Evolutionary conservation across 2,797 vertebrate species (phyloP).

Genomic region (Cichlasoma orientale): DNA sequence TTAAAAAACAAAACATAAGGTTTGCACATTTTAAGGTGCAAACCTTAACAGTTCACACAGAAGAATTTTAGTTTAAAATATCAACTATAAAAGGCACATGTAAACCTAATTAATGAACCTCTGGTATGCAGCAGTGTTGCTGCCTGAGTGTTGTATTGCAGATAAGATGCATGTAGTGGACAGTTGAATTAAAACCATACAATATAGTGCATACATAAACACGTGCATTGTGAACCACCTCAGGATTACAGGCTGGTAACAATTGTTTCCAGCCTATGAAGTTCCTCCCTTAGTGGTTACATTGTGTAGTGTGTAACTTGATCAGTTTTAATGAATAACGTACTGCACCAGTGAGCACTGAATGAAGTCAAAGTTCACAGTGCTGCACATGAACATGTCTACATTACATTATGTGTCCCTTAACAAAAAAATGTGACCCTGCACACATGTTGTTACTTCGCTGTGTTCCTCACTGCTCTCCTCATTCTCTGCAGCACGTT

Average conservation of each 20-base stretch:
- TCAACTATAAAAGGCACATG: neutral
- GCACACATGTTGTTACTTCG: neutral
- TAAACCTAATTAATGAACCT: neutral
- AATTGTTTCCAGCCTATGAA: neutral
- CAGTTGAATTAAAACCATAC: neutral
- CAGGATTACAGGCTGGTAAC: neutral
- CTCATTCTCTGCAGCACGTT: conserved; percentile 83
- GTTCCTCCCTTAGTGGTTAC: neutral
- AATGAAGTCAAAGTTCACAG: neutral
- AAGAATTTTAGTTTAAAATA: neutral
- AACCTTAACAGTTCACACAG: neutral
- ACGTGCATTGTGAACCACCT: neutral
- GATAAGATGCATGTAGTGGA: neutral
- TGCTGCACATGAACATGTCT: neutral
- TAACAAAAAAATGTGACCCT: neutral
- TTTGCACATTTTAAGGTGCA: neutral
- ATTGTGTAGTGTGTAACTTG: neutral
- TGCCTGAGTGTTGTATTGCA: neutral
- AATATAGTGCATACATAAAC: neutral
- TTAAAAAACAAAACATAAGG: neutral
- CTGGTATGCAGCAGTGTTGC: neutral
- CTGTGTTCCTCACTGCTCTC: neutral
- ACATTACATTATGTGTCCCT: neutral
- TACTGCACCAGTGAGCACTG: neutral
- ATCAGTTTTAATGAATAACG: neutral